Percentiles rank a stretch among this genome's conserved stretches.
phyloP scores from a whole-genome alignment of 1,140 invertebrate species.

The Latrodectus geometricus region DNA sequence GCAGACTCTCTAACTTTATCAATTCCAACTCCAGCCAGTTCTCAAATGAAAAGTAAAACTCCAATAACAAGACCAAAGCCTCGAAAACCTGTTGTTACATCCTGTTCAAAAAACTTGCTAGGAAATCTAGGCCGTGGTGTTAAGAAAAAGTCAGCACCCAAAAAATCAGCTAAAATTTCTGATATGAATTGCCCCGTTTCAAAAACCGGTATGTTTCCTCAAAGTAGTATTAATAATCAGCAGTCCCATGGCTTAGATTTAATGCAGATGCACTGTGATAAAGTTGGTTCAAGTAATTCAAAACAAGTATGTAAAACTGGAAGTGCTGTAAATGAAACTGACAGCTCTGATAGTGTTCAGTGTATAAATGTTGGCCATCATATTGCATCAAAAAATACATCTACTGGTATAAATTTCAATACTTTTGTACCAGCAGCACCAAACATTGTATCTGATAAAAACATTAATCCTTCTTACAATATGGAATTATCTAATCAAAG shows the following conservation, averaged over 20 bases:
- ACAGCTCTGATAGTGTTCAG: constrained; percentile 58
- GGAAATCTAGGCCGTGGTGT: constrained; percentile 59
- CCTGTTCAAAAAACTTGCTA: constrained; percentile 59
- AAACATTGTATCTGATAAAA: constrained; percentile 15
- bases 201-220: constrained; percentile 39
- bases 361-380: constrained; percentile 46
- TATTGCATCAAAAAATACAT: constrained; percentile 22
- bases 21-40: constrained; percentile 16
- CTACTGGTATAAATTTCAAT: constrained; percentile 48
- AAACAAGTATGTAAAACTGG: constrained; percentile 8
- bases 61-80: constrained; percentile 45
- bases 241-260: constrained; percentile 28
- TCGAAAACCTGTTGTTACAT: constrained; percentile 29
- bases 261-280: constrained; percentile 33
- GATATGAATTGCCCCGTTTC: constrained; percentile 1
- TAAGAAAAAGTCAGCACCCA: constrained; percentile 44
- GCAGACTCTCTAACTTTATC: constrained; percentile 50
- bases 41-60: constrained; percentile 14
- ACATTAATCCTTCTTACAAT: constrained; percentile 9
- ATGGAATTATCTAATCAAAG: neutral
- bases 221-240: constrained; percentile 24
- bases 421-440: constrained; percentile 11
- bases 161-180: constrained; percentile 15
- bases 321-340: constrained; percentile 44
- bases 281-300: constrained; percentile 3